Conservation (phyloP, 1,140 invertebrate genomes). For the Penaeus chinensis region DNA sequence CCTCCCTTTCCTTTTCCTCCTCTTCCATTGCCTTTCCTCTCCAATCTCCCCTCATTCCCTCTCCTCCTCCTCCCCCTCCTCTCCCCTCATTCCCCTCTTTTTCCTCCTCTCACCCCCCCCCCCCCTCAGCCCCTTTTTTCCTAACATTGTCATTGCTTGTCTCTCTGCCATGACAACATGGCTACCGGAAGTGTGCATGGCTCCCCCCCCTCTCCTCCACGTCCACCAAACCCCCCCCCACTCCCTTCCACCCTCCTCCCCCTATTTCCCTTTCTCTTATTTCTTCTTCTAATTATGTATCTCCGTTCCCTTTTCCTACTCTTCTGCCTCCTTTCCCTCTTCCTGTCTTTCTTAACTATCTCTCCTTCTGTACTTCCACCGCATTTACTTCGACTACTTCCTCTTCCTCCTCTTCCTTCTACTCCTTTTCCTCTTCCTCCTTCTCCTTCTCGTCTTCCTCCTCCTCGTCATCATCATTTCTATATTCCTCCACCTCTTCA, state of each 20-base stretch:
- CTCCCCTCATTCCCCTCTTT: too few relatives aligned
- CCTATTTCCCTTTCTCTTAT: too few relatives aligned
- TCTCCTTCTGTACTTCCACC: background rate
- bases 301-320: too few relatives aligned
- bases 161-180: too few relatives aligned
- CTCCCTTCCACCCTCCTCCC: background rate
- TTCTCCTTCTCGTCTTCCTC: background rate
- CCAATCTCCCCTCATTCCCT: background rate
- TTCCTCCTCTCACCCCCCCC: too few relatives aligned
- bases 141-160: too few relatives aligned
- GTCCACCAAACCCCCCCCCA: background rate
- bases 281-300: background rate
- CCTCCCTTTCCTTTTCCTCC: background rate
- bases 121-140: too few relatives aligned
- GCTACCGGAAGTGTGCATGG: too few relatives aligned
- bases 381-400: background rate
- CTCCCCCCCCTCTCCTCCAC: background rate
- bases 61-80: background rate
- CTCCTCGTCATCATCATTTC: background rate
- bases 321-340: background rate
- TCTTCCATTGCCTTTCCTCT: background rate
- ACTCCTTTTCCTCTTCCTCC: background rate
- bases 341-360: background rate
- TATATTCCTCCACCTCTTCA: background rate
- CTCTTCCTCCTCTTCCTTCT: background rate